These are phyloP conservation scores for Aphelinus atriplicis DNA, from an alignment of 1,140 invertebrate genomes.

Conservation along the genomic window DNA sequence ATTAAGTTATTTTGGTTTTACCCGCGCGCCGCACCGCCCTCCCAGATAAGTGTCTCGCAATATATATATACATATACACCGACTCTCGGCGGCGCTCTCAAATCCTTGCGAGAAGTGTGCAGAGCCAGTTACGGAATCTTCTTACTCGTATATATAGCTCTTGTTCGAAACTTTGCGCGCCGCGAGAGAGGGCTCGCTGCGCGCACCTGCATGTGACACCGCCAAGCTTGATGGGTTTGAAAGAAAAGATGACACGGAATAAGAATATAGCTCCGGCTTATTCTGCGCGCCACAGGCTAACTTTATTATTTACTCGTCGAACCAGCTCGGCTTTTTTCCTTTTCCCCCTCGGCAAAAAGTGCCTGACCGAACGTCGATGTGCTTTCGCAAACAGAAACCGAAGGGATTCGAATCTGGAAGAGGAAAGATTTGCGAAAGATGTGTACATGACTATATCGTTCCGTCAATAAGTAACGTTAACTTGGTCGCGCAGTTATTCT, in stretches of 20 bases:
- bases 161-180: slow-evolving; percentile 1
- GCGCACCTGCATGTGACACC: slow-evolving; percentile 30
- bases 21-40: slow-evolving; percentile 4
- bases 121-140: slow-evolving; percentile 53
- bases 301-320: slow-evolving; percentile 7
- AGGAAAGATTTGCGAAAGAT: too few relatives aligned
- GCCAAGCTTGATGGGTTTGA: not conserved
- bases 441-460: too few relatives aligned
- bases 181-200: slow-evolving; percentile 27
- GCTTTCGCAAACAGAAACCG: too few relatives aligned
- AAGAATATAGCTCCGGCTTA: slow-evolving; percentile 1
- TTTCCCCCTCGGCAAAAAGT: too few relatives aligned
- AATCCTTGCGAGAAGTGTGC: slow-evolving; percentile 59
- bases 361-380: too few relatives aligned
- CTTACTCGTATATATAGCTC: slow-evolving; percentile 44
- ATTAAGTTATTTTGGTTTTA: slow-evolving; percentile 65
- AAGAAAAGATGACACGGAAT: slow-evolving; percentile 12
- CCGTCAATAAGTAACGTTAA: too few relatives aligned
- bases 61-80: not conserved
- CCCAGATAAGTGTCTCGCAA: not conserved
- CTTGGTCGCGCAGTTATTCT: too few relatives aligned
- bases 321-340: not conserved
- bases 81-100: slow-evolving; percentile 27
- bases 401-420: too few relatives aligned
- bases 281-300: not conserved